Base-by-base conservation (phyloP, 2,888 invertebrate species). In the Apoda limacodes region DNA sequence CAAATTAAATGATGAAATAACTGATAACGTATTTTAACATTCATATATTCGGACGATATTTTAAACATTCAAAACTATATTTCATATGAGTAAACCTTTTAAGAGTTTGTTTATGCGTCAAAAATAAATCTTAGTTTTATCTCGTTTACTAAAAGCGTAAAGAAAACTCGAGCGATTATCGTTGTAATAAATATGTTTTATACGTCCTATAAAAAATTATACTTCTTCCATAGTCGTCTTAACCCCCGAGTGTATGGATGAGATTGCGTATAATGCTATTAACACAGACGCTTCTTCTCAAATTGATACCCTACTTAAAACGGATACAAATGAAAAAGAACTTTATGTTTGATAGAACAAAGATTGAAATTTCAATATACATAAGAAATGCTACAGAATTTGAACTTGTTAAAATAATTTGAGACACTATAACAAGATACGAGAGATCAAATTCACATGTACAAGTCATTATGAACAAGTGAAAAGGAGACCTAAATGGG, bases 181-280 rank as follows among this genome's bases (percentile, higher is more conserved):
- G 75, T 72, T 69, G 75, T 66, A 66, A 78, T 80, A 80, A 80
- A 78, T 80, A 80, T 78, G 80, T 78, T 80, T 80, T 80, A 80
- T 80, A 78, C 70, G 76, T 70, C 67, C 60, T 70, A 78, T 78
- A 80, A 78, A 78, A 78, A 76, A 72, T 72, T 64, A 76, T 76
- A 70, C 65, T 69, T 60, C 66, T 55, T 55, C 59, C 58, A 62
- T 69, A 66, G 69, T 61, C 65, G 66, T 65, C 68, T 65, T 70
- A 68, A 69, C 74, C 74, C 75, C 53, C 74, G 75, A 72, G 65
- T 80, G 80, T 80, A 76, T 78, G 74, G 78, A 76, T 75, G 78
- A 80, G 80, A 80, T 80, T 80, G 78, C 72, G 75, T 66, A 74
- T 80, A 80, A 80, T 76, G 75, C 80, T 80, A 80, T 80, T 80